phyloP scores from a whole-genome alignment of 2,797 vertebrate species.

The Ibycter americanus region DNA sequence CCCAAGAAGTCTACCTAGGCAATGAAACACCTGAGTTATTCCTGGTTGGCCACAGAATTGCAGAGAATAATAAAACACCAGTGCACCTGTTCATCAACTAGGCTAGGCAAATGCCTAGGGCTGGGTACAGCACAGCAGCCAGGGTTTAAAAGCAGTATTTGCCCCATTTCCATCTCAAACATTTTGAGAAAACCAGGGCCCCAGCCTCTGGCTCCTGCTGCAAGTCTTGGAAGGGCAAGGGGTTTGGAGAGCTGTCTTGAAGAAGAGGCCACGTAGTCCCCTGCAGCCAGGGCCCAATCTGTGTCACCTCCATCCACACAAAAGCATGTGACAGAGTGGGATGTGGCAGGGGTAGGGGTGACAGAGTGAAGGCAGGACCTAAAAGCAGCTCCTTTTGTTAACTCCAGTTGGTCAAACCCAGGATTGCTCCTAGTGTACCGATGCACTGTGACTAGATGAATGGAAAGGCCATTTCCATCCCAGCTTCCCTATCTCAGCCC shows the following conservation, averaged over 20 bases:
- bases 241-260: not conserved
- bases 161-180: not conserved
- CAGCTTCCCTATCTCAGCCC: not conserved
- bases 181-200: not conserved
- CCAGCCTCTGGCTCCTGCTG: not conserved
- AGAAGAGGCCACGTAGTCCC: not conserved
- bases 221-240: not conserved
- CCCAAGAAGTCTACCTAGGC: not conserved
- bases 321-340: not conserved
- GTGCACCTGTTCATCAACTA: rapidly evolving
- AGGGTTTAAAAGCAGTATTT: not conserved
- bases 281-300: not conserved
- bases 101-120: not conserved
- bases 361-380: not conserved
- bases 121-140: not conserved
- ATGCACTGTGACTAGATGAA: not conserved
- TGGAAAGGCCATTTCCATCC: not conserved
- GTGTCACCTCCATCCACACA: not conserved
- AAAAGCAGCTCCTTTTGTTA: not conserved
- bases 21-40: not conserved
- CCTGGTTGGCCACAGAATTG: not conserved
- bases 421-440: not conserved
- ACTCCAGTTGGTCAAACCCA: not conserved
- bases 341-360: not conserved
- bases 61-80: not conserved